phyloP scores from a whole-genome alignment of 1,140 invertebrate species.

The Diorhabda elongata region DNA sequence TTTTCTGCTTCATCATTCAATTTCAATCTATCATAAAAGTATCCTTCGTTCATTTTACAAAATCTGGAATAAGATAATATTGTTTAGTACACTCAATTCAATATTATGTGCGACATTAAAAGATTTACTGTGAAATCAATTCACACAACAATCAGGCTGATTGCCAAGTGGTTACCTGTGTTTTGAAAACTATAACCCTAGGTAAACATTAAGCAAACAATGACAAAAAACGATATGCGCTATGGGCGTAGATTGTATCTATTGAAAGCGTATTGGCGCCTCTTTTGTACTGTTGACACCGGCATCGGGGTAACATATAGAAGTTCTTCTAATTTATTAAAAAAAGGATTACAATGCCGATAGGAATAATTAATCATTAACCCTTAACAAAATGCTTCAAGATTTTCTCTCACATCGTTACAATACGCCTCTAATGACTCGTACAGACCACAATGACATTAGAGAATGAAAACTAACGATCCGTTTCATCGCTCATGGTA shows the following conservation, averaged over 20 bases:
- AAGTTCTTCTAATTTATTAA: slow-evolving; percentile 13
- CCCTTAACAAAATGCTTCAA: slow-evolving; percentile 35
- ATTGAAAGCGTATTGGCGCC: slow-evolving; percentile 15
- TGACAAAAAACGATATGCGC: background rate
- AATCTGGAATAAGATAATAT: too few relatives aligned
- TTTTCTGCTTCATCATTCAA: too few relatives aligned
- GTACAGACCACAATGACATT: slow-evolving; percentile 40
- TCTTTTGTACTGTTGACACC: slow-evolving; percentile 6
- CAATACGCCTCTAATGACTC: slow-evolving; percentile 42
- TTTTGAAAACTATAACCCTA: background rate
- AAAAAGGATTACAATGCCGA: slow-evolving; percentile 42
- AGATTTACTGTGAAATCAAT: too few relatives aligned
- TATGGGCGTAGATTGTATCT: background rate
- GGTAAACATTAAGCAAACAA: background rate
- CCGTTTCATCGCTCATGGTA: slow-evolving; percentile 39
- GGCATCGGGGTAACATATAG: slow-evolving; percentile 7
- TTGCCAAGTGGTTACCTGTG: background rate
- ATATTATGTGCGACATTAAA: too few relatives aligned
- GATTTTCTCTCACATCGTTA: slow-evolving; percentile 28
- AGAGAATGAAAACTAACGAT: slow-evolving; percentile 44
- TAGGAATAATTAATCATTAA: slow-evolving; percentile 45
- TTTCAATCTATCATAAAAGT: too few relatives aligned
- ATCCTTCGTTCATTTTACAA: too few relatives aligned
- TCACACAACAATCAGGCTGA: background rate
- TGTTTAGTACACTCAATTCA: too few relatives aligned